Evolutionary conservation across 2,797 vertebrate species (phyloP).

Genomic region (Siniperca obscura): DNA sequence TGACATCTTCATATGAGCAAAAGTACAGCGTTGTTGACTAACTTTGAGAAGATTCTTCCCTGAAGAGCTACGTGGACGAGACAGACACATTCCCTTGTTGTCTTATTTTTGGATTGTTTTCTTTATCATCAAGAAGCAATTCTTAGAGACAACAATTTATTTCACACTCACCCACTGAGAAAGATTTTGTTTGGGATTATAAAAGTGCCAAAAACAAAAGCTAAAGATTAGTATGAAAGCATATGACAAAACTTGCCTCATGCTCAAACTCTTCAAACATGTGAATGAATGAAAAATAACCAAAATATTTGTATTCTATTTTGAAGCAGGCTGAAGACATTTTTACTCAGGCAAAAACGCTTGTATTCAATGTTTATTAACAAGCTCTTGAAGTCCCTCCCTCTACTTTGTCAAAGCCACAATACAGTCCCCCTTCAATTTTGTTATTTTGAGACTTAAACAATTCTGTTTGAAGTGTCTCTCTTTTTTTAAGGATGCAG

Average conservation of each 20-base stretch:
- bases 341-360: slow-evolving; percentile 41
- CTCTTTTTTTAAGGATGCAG: slow-evolving; percentile 69
- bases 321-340: slow-evolving; percentile 37
- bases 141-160: slow-evolving; percentile 62
- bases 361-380: slow-evolving; percentile 76
- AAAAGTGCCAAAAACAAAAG: slow-evolving; percentile 54
- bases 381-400: slow-evolving; percentile 75
- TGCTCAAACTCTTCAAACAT: slow-evolving; percentile 57
- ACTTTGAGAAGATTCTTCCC: slow-evolving; percentile 63
- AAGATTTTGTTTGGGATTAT: slow-evolving; percentile 55
- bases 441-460: slow-evolving; percentile 82
- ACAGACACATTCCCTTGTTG: slow-evolving; percentile 40
- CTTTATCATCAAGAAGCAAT: slow-evolving; percentile 62
- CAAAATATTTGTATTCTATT: slow-evolving; percentile 52
- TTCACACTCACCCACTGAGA: slow-evolving; percentile 57
- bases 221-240: slow-evolving; percentile 32
- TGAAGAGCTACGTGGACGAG: slow-evolving; percentile 49
- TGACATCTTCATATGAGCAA: slow-evolving; percentile 34
- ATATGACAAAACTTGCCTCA: slow-evolving; percentile 24
- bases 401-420: slow-evolving; percentile 75
- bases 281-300: slow-evolving; percentile 57
- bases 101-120: slow-evolving; percentile 56
- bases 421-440: slow-evolving; percentile 75
- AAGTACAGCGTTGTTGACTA: slow-evolving; percentile 48
- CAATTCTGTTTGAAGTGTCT: slow-evolving; percentile 85